Base-by-base conservation (phyloP, 2,113 vertebrate genomes). In the Lutjanus erythropterus region DNA sequence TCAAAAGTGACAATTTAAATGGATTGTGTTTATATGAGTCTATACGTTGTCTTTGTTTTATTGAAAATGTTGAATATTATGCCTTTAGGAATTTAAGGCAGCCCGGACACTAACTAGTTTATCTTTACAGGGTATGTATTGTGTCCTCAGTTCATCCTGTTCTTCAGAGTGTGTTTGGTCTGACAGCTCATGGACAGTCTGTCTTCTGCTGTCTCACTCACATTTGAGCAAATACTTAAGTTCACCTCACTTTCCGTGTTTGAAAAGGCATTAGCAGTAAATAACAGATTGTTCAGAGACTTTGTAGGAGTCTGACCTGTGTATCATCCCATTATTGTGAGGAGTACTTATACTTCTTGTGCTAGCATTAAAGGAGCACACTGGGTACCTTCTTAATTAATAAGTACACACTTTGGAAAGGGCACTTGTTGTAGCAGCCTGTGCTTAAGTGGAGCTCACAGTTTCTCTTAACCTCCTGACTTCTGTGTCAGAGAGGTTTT, bases 331-430 rank as follows among this genome's bases (percentile, higher is more conserved):
- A 41, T 69, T 75, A 65, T 78, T n/a, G 55, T 37, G 12, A 70
- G 3, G 47, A 67, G 47, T 56, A 27, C 27, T n/a, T 70, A 27
- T 69, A 19, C 53, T 35, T 65, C 50, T 68, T 37, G 3, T 62
- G 11, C 55, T 31, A 2, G 29, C 44, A 33, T 59, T 23, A 67
- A 71, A 76, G 21, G 42, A 68, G 64, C 29, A 65, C 70, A 47
- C 31, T 21, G 14, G 27, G 72, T 68, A n/a, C 60, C 70, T 81
- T 59, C 78, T 71, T 2, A 85, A 76, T 72, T 19, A 59, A 61
- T 39, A 67, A 33, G 35, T 55, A 39, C 59, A 35, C 58, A 29
- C 44, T n/a, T 33, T 27, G 41, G 27, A 18, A 52, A 65, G 25
- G 61, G 55, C 31, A 50, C 15, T 23, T 44, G 4, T 53, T 60